These are phyloP conservation scores for Leontopithecus rosalia DNA, from an alignment of 2,797 vertebrate species.

Conservation along the genomic window DNA sequence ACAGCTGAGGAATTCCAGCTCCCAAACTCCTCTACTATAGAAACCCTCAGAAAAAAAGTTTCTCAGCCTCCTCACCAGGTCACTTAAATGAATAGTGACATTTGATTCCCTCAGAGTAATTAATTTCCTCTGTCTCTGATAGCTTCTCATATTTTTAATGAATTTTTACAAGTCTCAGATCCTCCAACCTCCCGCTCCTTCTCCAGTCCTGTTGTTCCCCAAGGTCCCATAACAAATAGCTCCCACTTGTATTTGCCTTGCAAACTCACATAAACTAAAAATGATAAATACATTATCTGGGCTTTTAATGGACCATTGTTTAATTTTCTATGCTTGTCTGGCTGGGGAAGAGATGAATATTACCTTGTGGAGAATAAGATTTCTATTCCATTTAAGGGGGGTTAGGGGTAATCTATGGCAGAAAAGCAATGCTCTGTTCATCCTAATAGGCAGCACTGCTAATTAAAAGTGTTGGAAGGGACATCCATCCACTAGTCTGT, in stretches of 20 bases:
- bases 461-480: conserved; percentile 84
- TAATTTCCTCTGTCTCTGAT: conserved; percentile 69
- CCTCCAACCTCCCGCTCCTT: neutral
- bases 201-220: neutral
- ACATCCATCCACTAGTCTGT: conserved; percentile 79
- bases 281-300: conserved; percentile 78
- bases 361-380: conserved; percentile 76
- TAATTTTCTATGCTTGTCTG: conserved; percentile 66
- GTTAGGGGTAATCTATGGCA: conserved; percentile 52
- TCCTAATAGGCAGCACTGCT: conserved; percentile 81
- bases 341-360: conserved; percentile 48
- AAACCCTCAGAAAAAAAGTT: conserved; percentile 21
- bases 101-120: conserved; percentile 69
- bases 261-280: conserved; percentile 67
- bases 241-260: conserved; percentile 72
- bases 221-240: conserved; percentile 64
- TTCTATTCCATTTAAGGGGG: conserved; percentile 64
- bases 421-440: conserved; percentile 65
- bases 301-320: conserved; percentile 70
- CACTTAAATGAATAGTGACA: conserved; percentile 75
- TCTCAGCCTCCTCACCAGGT: conserved; percentile 50
- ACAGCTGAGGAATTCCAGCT: conserved; percentile 50
- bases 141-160: conserved; percentile 67
- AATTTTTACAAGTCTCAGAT: conserved; percentile 70
- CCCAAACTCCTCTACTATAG: neutral